Conservation (phyloP, 2,113 vertebrate genomes). For the Sorex araneus region DNA sequence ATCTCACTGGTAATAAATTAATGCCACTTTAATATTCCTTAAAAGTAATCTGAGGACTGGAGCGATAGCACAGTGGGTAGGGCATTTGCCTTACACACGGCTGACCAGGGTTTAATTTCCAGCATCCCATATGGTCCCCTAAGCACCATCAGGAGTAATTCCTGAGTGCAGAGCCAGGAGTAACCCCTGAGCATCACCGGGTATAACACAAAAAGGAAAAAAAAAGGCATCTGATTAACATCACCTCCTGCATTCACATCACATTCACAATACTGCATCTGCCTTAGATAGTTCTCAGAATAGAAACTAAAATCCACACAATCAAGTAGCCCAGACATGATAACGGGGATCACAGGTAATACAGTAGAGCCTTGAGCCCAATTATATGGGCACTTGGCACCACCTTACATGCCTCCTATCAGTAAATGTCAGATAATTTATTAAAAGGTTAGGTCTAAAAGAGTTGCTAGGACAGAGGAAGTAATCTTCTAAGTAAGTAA, state of each 20-base stretch:
- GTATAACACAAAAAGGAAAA: too few relatives aligned
- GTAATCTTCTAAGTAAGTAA: background rate
- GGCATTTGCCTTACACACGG: too few relatives aligned
- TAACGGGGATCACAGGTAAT: background rate
- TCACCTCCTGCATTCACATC: too few relatives aligned
- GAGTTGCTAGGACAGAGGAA: background rate
- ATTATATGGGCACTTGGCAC: background rate
- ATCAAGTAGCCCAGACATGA: background rate
- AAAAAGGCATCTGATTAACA: background rate
- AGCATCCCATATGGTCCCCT: too few relatives aligned
- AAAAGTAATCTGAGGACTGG: background rate
- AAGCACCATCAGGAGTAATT: too few relatives aligned
- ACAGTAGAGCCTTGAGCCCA: background rate
- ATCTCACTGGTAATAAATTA: background rate
- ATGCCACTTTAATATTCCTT: background rate
- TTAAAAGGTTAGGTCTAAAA: background rate
- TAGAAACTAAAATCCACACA: background rate
- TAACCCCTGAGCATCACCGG: too few relatives aligned
- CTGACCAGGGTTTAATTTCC: too few relatives aligned
- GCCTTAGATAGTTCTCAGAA: conserved; percentile 9
- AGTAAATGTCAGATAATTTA: background rate
- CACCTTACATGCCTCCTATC: background rate
- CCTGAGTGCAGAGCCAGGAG: too few relatives aligned
- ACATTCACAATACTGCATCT: background rate
- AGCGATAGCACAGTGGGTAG: too few relatives aligned